These are phyloP conservation scores for Paragorgia papillata DNA, from an alignment of 92 coral and sea anemone species.

Conservation along the genomic window DNA sequence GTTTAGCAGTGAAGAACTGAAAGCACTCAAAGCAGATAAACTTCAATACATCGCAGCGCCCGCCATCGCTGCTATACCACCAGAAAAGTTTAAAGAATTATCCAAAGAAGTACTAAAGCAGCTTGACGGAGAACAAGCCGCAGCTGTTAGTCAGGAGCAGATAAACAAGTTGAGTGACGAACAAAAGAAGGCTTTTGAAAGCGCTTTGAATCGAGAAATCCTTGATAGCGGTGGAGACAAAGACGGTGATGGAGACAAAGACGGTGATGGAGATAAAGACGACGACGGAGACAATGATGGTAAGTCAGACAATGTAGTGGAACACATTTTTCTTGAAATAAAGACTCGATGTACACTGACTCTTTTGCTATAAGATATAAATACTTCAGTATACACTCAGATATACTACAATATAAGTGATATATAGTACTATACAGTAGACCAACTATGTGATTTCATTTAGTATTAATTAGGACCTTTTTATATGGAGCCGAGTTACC, in stretches of 20 bases:
- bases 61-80: conserved; percentile 60
- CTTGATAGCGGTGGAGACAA: not conserved
- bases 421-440: no score
- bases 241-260: not conserved
- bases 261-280: not conserved
- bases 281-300: no score
- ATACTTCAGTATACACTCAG: no score
- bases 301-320: no score
- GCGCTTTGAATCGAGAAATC: not conserved
- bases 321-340: no score
- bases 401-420: no score
- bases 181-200: conserved; percentile 43
- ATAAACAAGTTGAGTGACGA: conserved; percentile 49
- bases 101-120: conserved; percentile 50
- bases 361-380: no score
- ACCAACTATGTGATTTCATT: no score
- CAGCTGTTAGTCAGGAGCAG: conserved; percentile 61
- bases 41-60: conserved; percentile 59
- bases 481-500: no score
- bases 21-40: conserved; percentile 49
- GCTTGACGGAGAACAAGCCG: conserved; percentile 72
- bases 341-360: no score
- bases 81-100: conserved; percentile 41
- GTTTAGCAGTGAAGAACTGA: conserved; percentile 50
- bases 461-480: no score